These are phyloP conservation scores for Vidua macroura DNA, from an alignment of 2,113 vertebrate species.

Conservation along the genomic window DNA sequence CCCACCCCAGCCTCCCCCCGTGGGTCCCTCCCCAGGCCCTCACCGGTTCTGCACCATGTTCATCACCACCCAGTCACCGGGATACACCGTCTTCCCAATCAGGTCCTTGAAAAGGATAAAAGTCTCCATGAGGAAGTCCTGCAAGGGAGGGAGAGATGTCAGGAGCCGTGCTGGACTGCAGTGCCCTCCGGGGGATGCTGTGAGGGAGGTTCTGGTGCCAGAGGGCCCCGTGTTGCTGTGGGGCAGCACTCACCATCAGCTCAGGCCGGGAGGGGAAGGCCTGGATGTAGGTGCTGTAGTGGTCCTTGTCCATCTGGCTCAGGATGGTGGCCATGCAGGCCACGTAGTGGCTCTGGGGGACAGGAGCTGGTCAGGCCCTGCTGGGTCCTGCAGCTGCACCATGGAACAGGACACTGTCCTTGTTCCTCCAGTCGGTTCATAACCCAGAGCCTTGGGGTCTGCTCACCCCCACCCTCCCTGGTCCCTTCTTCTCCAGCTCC, in stretches of 20 bases:
- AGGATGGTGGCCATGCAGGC: slow-evolving; percentile 70
- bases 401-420: not conserved
- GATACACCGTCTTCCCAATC: slow-evolving; percentile 61
- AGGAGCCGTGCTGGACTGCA: not conserved
- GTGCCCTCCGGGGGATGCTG: rapidly evolving
- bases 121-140: slow-evolving; percentile 72
- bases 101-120: slow-evolving; percentile 71
- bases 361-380: not conserved
- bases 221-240: rapidly evolving
- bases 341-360: slow-evolving; percentile 57
- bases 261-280: slow-evolving; percentile 17
- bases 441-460: rapidly evolving
- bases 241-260: slow-evolving; percentile 57
- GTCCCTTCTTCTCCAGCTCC: not conserved
- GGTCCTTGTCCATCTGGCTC: slow-evolving; percentile 60
- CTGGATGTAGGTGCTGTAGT: slow-evolving; percentile 59
- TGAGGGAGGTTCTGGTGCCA: rapidly evolving
- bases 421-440: rapidly evolving
- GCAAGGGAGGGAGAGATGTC: not conserved
- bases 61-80: slow-evolving; percentile 63
- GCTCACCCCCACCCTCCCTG: rapidly evolving
- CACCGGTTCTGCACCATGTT: slow-evolving; percentile 72
- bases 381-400: not conserved
- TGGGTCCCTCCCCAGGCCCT: not conserved
- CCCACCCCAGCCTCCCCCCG: rapidly evolving